Percentiles rank a stretch among this genome's conserved stretches.
Evolutionary conservation across 2,113 vertebrate genomes (phyloP).

Genomic region (Macrotis lagotis): DNA sequence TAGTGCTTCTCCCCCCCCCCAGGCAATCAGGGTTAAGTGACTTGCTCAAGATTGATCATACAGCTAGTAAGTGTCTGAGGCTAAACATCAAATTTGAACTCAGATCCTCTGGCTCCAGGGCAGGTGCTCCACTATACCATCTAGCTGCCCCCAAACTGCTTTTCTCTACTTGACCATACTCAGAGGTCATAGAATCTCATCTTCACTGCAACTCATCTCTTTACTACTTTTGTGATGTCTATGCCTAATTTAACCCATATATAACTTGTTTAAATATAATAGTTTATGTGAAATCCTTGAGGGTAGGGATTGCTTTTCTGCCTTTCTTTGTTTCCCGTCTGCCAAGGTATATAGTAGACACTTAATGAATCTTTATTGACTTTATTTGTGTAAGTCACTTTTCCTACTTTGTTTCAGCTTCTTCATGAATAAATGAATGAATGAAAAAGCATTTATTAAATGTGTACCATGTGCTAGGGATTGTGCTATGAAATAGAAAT

Average conservation of each 20-base stretch:
- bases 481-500: background rate
- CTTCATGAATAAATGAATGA: background rate
- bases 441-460: background rate
- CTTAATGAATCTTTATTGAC: background rate
- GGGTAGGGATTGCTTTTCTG: background rate
- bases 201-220: background rate
- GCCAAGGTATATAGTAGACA: background rate
- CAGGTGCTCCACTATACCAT: background rate
- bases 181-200: background rate
- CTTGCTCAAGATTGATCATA: background rate
- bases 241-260: background rate
- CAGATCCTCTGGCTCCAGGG: no score
- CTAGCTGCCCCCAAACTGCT: background rate
- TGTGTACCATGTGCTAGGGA: background rate
- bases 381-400: background rate
- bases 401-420: background rate
- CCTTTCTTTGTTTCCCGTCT: background rate
- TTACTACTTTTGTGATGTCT: background rate
- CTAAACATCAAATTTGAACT: no score
- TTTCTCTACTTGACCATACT: background rate
- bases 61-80: background rate
- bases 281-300: background rate
- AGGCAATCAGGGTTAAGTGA: background rate
- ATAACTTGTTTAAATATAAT: background rate
- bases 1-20: background rate